phyloP scores from a whole-genome alignment of 2,797 vertebrate species.

The Gymnoscopelus microlampas region DNA sequence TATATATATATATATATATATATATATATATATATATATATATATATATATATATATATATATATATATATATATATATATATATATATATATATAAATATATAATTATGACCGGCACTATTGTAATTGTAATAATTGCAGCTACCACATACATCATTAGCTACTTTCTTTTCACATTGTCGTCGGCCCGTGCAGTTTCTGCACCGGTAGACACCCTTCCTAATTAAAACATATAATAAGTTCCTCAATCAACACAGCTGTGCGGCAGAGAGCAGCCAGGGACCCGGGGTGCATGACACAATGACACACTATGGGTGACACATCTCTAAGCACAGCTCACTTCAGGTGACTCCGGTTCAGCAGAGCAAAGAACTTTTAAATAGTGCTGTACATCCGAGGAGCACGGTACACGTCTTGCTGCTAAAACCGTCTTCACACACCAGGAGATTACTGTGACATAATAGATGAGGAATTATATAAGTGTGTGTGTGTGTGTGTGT shows the following conservation, averaged over 20 bases:
- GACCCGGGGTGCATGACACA: background rate
- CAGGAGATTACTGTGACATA: constrained; percentile 6
- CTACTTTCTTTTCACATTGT: too few relatives aligned
- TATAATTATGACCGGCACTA: too few relatives aligned
- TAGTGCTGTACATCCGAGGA: too few relatives aligned
- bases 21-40: too few relatives aligned
- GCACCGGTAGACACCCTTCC: background rate
- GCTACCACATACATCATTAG: too few relatives aligned
- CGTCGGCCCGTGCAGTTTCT: background rate
- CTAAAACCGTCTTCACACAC: too few relatives aligned
- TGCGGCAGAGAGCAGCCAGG: background rate
- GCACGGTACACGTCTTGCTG: background rate
- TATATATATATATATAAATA: too few relatives aligned
- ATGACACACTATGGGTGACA: too few relatives aligned
- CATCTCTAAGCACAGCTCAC: background rate
- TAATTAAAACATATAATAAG: background rate
- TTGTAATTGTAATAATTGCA: too few relatives aligned
- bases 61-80: too few relatives aligned
- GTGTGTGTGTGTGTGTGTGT: background rate
- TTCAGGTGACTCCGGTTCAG: background rate
- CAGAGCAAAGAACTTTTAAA: background rate
- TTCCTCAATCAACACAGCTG: background rate
- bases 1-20: too few relatives aligned
- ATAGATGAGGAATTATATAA: constrained; percentile 24
- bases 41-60: too few relatives aligned